These are phyloP conservation scores for Seladonia tumulorum DNA, from an alignment of 2,888 invertebrate species.

Conservation along the genomic window DNA sequence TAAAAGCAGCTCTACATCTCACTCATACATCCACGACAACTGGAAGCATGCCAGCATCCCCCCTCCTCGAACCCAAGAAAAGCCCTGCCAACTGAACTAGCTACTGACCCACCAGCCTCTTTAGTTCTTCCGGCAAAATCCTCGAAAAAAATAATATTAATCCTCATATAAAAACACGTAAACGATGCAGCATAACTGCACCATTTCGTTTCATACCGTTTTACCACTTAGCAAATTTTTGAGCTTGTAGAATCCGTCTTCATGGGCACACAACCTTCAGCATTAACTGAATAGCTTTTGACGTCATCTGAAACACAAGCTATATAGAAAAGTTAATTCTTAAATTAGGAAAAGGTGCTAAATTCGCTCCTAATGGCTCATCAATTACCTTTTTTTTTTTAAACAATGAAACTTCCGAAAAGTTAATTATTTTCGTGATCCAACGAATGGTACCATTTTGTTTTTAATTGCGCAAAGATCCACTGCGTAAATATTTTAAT, in stretches of 20 bases:
- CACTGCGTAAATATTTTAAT: not conserved
- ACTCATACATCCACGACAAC: not conserved
- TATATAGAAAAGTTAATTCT: too few species aligned
- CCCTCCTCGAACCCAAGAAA: not conserved
- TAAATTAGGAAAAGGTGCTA: too few species aligned
- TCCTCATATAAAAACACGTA: not conserved
- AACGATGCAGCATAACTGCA: not conserved
- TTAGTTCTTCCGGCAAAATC: not conserved
- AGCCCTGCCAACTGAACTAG: not conserved
- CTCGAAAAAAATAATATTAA: constrained; percentile 2
- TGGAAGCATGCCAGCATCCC: not conserved
- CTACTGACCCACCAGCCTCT: not conserved
- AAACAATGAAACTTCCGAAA: not conserved
- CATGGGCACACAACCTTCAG: too few species aligned
- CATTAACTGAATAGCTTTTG: too few species aligned
- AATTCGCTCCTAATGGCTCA: not conserved
- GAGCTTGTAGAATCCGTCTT: not conserved
- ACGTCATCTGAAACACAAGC: too few species aligned
- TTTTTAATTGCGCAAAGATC: not conserved
- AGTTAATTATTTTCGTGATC: not conserved
- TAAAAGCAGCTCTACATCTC: not conserved
- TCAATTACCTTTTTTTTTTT: not conserved
- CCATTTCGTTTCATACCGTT: not conserved
- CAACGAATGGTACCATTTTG: too few species aligned
- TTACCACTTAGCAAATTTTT: not conserved